Evolutionary conservation across 2,797 vertebrate species (phyloP), one percentile per base, ranked within the genome.

Genomic region (Pteronotus mesoamericanus): DNA sequence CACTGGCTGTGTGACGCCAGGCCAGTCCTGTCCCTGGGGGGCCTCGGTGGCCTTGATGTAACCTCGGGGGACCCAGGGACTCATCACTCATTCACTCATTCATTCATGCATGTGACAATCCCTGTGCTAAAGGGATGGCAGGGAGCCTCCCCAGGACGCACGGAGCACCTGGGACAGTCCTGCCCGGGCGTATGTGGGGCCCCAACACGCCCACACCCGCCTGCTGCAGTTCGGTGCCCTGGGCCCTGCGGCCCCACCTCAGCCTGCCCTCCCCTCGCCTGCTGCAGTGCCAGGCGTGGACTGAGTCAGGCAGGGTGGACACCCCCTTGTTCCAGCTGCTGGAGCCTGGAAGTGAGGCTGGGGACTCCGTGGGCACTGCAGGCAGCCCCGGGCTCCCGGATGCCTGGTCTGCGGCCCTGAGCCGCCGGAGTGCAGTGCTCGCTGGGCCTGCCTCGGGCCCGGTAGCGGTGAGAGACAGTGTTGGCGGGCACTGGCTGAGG

Each of bases 141-240:
- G 15, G n/a, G 74, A 37, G 15, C 57, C 29, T 10, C 5, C 9
- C 5, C 9, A 7, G 46, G 69, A 55, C 0, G 1, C 51, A 19
- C 1, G 10, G 66, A 4, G 34, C 14, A 0, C 48, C 0, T 2
- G 29, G 16, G 72, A 34, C 37, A 6, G 34, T 12, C 9, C 22
- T 15, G n/a, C 83, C 48, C 0, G 0, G 22, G 1, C 0, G 0
- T 26, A 32, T 6, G 26, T 1, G 46, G 34, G 39, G 4, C n/a
- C 3, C n/a, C 2, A 0, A 4, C 11, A 3, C 2, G 10, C 1
- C 5, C 21, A 8, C 16, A 1, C 29, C 5, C 0, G 0, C 59
- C 2, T 7, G 26, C 42, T 84, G 34, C 4, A 6, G 26, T 12
- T 68, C 14, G 22, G 59, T 3, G 21, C 26, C n/a, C 10, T 89